Percentiles rank a stretch among this genome's conserved stretches.
phyloP scores from a whole-genome alignment of 1,140 invertebrate species.

The Dreissena rostriformis region DNA sequence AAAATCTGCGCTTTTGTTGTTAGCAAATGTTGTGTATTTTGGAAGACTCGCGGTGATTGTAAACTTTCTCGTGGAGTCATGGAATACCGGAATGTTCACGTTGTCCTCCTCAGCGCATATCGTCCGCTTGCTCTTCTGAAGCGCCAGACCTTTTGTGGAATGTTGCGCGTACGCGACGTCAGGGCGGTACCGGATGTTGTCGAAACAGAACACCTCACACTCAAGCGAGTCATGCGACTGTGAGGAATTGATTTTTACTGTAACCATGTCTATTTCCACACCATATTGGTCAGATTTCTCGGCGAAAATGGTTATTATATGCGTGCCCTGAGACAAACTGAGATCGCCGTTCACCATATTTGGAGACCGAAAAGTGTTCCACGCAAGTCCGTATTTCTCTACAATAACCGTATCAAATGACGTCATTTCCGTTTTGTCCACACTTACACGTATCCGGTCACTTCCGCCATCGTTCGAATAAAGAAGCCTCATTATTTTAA shows the following conservation, averaged over 20 bases:
- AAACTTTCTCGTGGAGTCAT: conserved; percentile 15
- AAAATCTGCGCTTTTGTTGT: conserved; percentile 59
- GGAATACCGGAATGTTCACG: conserved; percentile 45
- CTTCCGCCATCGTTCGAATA: conserved; percentile 47
- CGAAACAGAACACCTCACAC: conserved; percentile 45
- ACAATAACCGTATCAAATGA: conserved; percentile 1
- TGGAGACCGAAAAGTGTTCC: conserved; percentile 8
- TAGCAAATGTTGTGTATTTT: conserved; percentile 47
- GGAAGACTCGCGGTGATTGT: conserved; percentile 42
- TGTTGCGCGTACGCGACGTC: neutral
- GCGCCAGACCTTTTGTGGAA: neutral
- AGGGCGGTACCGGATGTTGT: conserved; percentile 20
- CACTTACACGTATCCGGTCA: conserved; percentile 18
- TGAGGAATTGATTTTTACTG: neutral
- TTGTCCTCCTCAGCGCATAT: conserved; percentile 52
- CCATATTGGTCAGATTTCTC: conserved; percentile 28
- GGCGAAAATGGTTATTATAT: conserved; percentile 3
- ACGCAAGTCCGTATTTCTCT: conserved; percentile 18
- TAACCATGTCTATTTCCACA: conserved; percentile 47
- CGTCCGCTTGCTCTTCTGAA: conserved; percentile 34
- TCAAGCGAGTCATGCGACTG: neutral
- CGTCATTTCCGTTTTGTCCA: conserved; percentile 10
- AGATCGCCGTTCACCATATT: too few species aligned
- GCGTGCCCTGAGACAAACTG: neutral
- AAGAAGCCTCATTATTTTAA: neutral